Conservation (phyloP, 2,113 vertebrate genomes). For the Tapirus terrestris region DNA sequence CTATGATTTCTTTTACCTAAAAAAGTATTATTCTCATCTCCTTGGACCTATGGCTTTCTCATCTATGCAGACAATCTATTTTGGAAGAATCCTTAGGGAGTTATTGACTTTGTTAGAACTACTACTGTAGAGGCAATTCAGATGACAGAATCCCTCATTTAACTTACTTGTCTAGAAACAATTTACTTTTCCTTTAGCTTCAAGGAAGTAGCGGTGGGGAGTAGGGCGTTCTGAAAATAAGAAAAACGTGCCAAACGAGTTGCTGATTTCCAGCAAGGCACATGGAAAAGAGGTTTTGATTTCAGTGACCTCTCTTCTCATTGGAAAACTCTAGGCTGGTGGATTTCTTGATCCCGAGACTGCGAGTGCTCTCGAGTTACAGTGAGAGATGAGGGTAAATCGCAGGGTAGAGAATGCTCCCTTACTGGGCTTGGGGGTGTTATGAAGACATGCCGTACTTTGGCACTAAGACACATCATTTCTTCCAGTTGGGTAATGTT, state of each 20-base stretch:
- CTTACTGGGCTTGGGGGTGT: background rate
- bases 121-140: slow-evolving; percentile 8
- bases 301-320: slow-evolving; percentile 72
- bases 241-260: slow-evolving; percentile 29
- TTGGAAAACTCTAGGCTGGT: slow-evolving; percentile 69
- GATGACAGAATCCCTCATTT: slow-evolving; percentile 2
- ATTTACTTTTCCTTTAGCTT: slow-evolving; percentile 47
- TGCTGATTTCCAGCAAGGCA: slow-evolving; percentile 69
- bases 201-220: background rate
- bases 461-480: background rate
- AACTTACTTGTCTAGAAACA: slow-evolving; percentile 52
- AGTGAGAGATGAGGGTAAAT: background rate
- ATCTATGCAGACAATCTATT: background rate
- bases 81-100: slow-evolving; percentile 46
- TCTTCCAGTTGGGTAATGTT: background rate
- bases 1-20: background rate
- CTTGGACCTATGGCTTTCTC: background rate
- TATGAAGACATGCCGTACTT: slow-evolving; percentile 1
- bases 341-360: slow-evolving; percentile 56
- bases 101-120: slow-evolving; percentile 14
- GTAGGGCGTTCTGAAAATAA: slow-evolving; percentile 41
- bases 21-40: background rate
- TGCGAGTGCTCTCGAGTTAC: slow-evolving; percentile 2
- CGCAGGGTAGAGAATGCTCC: background rate
- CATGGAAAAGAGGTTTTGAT: slow-evolving; percentile 78